These are phyloP conservation scores for Sitodiplosis mosellana DNA, from an alignment of 1,140 invertebrate species.

Conservation along the genomic window DNA sequence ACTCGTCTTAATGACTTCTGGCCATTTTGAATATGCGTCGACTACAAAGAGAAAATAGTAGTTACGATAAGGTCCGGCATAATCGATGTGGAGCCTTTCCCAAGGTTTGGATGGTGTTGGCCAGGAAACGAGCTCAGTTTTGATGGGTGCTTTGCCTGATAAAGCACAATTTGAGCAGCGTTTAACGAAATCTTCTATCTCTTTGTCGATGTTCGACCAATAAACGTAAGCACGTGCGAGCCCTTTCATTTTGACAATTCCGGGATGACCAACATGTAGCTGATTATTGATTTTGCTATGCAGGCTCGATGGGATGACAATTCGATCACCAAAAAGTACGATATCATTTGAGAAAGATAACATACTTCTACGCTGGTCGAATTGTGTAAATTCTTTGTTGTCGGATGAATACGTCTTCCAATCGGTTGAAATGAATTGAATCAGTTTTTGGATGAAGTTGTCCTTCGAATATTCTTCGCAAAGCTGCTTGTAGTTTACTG, in stretches of 20 bases:
- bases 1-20: constrained; percentile 2
- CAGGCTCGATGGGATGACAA: too few relatives aligned
- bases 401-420: too few relatives aligned
- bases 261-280: not conserved
- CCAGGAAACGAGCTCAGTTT: constrained; percentile 8
- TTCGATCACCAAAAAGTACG: too few relatives aligned
- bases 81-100: constrained; percentile 2
- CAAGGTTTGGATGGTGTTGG: not conserved
- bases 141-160: not conserved
- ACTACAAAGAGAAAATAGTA: constrained; percentile 1
- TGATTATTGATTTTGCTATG: too few relatives aligned
- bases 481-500: too few relatives aligned
- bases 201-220: constrained; percentile 1
- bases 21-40: constrained; percentile 3
- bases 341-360: too few relatives aligned
- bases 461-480: too few relatives aligned
- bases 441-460: too few relatives aligned
- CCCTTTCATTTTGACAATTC: constrained; percentile 6
- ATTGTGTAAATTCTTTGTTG: too few relatives aligned
- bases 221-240: constrained; percentile 5
- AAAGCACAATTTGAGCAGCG: not conserved
- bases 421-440: too few relatives aligned
- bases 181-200: not conserved
- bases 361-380: too few relatives aligned
- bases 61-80: constrained; percentile 3